These are phyloP conservation scores for Campoletis sonorensis DNA, from an alignment of 1,140 invertebrate genomes.

Conservation along the genomic window DNA sequence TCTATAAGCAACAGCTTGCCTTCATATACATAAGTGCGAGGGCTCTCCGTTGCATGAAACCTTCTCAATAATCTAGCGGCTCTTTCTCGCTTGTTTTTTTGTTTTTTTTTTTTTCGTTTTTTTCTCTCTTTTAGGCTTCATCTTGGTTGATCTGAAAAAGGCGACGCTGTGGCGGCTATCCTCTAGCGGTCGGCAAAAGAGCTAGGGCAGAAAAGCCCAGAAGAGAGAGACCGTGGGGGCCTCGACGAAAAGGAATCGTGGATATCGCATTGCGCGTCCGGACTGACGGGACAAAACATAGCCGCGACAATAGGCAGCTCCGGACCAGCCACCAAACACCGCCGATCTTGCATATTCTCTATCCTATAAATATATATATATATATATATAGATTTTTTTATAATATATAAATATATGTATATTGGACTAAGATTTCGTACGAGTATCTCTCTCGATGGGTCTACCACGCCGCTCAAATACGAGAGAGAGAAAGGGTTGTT, in stretches of 20 bases:
- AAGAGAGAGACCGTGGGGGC: slow-evolving; percentile 35
- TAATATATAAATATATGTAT: too few species aligned
- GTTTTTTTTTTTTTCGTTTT: slow-evolving; percentile 9
- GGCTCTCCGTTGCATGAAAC: background rate
- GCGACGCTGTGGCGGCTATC: slow-evolving; percentile 48
- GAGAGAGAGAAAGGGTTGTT: slow-evolving; percentile 45
- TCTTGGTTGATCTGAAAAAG: slow-evolving; percentile 4
- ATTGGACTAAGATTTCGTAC: background rate
- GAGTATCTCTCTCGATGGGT: background rate
- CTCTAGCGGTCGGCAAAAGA: slow-evolving; percentile 25
- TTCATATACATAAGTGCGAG: background rate
- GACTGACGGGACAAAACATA: slow-evolving; percentile 76
- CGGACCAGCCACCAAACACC: background rate
- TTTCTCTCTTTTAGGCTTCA: background rate
- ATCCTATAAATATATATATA: slow-evolving; percentile 4
- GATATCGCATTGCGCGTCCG: slow-evolving; percentile 74
- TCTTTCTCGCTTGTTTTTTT: background rate
- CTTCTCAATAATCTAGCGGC: slow-evolving; percentile 20
- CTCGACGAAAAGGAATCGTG: slow-evolving; percentile 69
- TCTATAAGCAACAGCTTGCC: slow-evolving; percentile 1
- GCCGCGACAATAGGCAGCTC: slow-evolving; percentile 67
- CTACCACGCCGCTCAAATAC: slow-evolving; percentile 20
- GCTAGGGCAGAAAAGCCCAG: slow-evolving; percentile 29
- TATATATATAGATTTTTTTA: slow-evolving; percentile 13
- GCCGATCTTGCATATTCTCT: background rate